Conservation (phyloP, 2,113 vertebrate species). For the Pipa parva region DNA sequence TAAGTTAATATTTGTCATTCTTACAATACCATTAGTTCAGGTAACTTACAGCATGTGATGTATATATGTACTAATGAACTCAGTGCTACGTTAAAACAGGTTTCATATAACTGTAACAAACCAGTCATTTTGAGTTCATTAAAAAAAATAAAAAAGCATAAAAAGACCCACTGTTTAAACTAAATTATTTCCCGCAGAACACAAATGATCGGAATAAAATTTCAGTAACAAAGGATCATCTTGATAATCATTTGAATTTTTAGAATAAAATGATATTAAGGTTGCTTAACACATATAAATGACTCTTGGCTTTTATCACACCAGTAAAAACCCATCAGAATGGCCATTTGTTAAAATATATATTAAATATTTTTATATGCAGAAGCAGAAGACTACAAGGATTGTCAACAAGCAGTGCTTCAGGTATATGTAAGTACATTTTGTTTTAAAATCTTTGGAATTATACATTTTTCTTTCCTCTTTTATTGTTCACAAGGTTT, state of each 20-base stretch:
- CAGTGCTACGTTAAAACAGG: background rate
- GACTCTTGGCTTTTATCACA: constrained; percentile 48
- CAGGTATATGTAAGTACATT: constrained; percentile 63
- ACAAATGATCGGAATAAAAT: too few species aligned
- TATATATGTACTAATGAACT: background rate
- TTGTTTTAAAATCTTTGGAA: constrained; percentile 76
- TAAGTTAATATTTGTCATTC: background rate
- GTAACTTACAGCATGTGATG: too few species aligned
- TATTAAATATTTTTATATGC: constrained; percentile 54
- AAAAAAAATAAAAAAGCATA: background rate
- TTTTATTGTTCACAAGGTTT: constrained; percentile 18
- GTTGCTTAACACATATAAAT: constrained; percentile 57
- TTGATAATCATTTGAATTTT: too few species aligned
- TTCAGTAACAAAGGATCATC: too few species aligned
- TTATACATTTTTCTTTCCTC: constrained; percentile 59
- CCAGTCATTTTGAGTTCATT: too few species aligned
- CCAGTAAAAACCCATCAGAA: constrained; percentile 59
- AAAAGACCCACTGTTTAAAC: background rate
- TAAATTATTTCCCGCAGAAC: too few species aligned
- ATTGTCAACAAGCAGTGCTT: constrained; percentile 79
- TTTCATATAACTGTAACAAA: background rate
- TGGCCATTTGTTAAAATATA: constrained; percentile 54
- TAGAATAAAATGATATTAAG: constrained; percentile 10
- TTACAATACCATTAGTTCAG: too few species aligned
- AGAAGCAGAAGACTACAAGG: constrained; percentile 65